Percentiles rank a stretch among this genome's conserved stretches.
Conservation (phyloP, 2,797 vertebrate species). For the Bovichtus diacanthus region DNA sequence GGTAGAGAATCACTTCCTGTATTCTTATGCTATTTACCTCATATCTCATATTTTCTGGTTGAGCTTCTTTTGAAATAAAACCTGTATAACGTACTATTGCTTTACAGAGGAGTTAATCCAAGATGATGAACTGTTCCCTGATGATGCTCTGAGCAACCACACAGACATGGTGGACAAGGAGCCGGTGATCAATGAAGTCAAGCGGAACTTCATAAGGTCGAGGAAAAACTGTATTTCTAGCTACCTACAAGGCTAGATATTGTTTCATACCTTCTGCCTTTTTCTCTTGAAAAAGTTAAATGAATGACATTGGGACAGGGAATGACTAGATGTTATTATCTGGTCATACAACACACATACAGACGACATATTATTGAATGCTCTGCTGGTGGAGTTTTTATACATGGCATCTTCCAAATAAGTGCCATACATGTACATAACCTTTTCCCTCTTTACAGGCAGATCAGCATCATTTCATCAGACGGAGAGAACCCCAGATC, state of each 20-base stretch:
- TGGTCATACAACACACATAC: not conserved
- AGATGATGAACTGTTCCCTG: conserved; percentile 88
- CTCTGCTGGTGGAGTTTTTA: not conserved
- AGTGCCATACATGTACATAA: not conserved
- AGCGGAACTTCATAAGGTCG: conserved; percentile 93
- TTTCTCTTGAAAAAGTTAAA: not conserved
- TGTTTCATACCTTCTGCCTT: not conserved
- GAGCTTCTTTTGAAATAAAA: not conserved
- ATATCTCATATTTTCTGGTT: not conserved
- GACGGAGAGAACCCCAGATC: conserved; percentile 87
- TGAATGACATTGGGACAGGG: not conserved
- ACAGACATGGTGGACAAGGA: conserved; percentile 91
- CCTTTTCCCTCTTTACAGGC: conserved; percentile 75
- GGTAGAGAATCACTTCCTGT: conserved; percentile 64
- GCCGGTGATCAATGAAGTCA: conserved; percentile 88
- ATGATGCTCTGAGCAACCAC: conserved; percentile 93
- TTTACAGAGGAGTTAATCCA: conserved; percentile 79
- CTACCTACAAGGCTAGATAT: not conserved
- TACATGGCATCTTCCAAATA: not conserved
- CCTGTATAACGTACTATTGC: not conserved
- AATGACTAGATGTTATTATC: not conserved
- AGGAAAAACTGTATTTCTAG: conserved; percentile 11
- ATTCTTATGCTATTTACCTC: accelerated
- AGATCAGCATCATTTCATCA: conserved; percentile 91
- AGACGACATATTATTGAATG: not conserved